phyloP scores from a whole-genome alignment of 2,888 invertebrate genomes.

The Autographa gamma region DNA sequence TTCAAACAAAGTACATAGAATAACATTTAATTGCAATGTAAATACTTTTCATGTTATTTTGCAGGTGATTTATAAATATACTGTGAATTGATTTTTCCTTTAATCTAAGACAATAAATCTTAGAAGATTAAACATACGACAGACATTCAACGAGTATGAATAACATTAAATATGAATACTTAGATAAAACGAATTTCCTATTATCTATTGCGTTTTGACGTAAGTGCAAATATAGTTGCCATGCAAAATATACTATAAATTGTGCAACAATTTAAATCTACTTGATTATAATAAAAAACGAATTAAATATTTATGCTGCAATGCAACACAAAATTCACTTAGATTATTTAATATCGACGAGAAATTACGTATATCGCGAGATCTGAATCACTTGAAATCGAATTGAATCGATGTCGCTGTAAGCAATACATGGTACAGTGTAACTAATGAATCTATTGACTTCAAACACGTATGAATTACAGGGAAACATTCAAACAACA shows the following conservation, averaged over 20 bases:
- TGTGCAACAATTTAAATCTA: slow-evolving; percentile 54
- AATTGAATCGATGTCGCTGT: not conserved
- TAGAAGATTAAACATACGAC: slow-evolving; percentile 19
- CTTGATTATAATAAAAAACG: slow-evolving; percentile 29
- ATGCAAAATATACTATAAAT: slow-evolving; percentile 48
- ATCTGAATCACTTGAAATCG: slow-evolving; percentile 16
- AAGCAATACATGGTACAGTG: slow-evolving; percentile 6
- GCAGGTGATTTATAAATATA: slow-evolving; percentile 13
- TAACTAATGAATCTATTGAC: not conserved
- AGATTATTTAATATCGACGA: not conserved
- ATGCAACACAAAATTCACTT: slow-evolving; percentile 28
- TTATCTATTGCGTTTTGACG: slow-evolving; percentile 34
- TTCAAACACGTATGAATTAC: slow-evolving; percentile 1
- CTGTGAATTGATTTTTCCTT: slow-evolving; percentile 22
- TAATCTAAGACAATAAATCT: slow-evolving; percentile 35
- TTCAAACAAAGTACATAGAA: slow-evolving; percentile 17
- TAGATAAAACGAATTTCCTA: slow-evolving; percentile 11
- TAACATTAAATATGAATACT: slow-evolving; percentile 10
- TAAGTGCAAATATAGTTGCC: slow-evolving; percentile 38
- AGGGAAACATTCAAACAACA: not conserved
- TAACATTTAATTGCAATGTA: slow-evolving; percentile 49
- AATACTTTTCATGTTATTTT: slow-evolving; percentile 39
- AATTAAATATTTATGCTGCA: slow-evolving; percentile 30
- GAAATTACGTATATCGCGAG: not conserved
- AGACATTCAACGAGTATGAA: slow-evolving; percentile 26